Base-by-base conservation (phyloP, 2,797 vertebrate genomes). In the Mallotus villosus region DNA sequence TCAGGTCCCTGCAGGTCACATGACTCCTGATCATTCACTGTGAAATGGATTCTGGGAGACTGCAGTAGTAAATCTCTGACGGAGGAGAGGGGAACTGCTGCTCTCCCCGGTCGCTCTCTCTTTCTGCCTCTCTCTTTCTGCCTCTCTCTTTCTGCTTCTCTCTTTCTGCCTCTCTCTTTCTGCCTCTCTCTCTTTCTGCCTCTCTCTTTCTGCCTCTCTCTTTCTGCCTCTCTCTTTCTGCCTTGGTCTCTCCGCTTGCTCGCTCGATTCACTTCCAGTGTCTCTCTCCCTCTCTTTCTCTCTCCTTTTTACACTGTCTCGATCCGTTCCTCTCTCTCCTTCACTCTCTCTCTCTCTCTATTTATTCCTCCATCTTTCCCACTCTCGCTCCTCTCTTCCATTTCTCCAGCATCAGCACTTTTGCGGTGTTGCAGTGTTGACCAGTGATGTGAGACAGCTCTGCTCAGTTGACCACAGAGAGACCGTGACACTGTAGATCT, bases 1-100 rank as follows among this genome's bases (percentile, higher is more conserved):
- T 87, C 84, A 87, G 83, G 85, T 87, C 89, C 73, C 68, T 75
- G 72, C 73, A 68, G 78, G 87, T 92, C 91, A 92, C 83, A 79
- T 92, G 91, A 88, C 82, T 37, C 29, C 76, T 74, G 85, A 84
- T 85, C 87, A 84, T 85, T 88, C 85, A 81, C 82, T 85, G 86
- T 88, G 84, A 90, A 90, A 89, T 82, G 82, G 80, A 85, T 87
- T 86, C 81, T 78, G 77, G 61, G 64, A 65, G 80, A 80, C 75
- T 24, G 66, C 77, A 67, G 84, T 85, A 74, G 74, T 88, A 85
- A 90, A 83, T 91, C 85, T 83, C 73, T 49, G 37, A 65, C 63
- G 74, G 71, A 82, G 67, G 46, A 60, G 71, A 66, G 63, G 63
- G 67, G 65, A 22, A n/a, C 57, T 14, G 57, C 21, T 24, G n/a